Evolutionary conservation across 1,140 invertebrate genomes (phyloP).

Genomic region (Camponotus floridanus): DNA sequence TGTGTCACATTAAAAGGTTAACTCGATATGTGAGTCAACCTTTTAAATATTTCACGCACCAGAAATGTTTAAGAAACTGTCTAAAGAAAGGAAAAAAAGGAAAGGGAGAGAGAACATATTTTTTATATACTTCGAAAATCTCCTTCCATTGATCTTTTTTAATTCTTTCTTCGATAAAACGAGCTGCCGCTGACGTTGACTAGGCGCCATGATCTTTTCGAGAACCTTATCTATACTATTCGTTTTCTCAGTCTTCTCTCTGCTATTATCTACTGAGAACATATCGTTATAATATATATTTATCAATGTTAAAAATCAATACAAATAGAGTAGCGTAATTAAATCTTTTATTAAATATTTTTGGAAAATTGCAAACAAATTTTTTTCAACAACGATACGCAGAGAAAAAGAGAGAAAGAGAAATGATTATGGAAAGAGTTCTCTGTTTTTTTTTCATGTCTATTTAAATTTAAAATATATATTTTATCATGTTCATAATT

Average conservation of each 20-base stretch:
- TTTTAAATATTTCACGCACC: background rate
- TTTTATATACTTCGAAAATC: conserved; percentile 73
- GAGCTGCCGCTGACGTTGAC: conserved; percentile 77
- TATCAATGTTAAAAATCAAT: conserved; percentile 32
- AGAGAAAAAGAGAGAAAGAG: too few species aligned
- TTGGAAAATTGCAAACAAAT: background rate
- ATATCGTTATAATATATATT: background rate
- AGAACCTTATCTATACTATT: conserved; percentile 20
- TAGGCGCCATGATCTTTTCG: conserved; percentile 76
- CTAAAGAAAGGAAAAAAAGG: background rate
- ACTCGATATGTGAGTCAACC: background rate
- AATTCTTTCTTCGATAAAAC: conserved; percentile 76
- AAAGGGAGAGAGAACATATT: background rate
- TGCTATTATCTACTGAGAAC: background rate
- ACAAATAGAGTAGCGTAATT: background rate
- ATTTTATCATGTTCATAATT: background rate
- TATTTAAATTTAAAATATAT: too few species aligned
- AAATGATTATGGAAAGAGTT: too few species aligned
- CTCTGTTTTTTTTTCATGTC: too few species aligned
- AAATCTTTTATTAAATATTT: background rate
- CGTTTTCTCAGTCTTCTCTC: background rate
- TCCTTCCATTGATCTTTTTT: conserved; percentile 74
- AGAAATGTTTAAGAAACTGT: background rate
- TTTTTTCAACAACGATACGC: too few species aligned
- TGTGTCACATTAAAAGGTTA: conserved; percentile 53